These are phyloP conservation scores for Lanistes nyassanus DNA, from an alignment of 1,140 invertebrate genomes.

Conservation along the genomic window DNA sequence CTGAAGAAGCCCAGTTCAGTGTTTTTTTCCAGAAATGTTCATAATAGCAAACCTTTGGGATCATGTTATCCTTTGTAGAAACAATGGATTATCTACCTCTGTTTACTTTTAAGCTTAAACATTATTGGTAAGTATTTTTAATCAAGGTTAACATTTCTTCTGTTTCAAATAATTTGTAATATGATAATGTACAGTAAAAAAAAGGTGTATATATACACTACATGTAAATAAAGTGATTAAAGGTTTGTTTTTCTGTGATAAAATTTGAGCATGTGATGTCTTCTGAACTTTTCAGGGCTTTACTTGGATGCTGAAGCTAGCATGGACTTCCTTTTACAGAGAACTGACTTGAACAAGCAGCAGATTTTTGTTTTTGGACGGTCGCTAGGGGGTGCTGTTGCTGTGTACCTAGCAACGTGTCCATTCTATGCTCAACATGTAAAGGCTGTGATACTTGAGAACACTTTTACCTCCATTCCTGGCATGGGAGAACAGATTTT, in stretches of 20 bases:
- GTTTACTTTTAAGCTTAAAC: too few species aligned
- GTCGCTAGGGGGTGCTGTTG: conserved; percentile 88
- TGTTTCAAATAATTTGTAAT: too few species aligned
- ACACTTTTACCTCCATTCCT: conserved; percentile 94
- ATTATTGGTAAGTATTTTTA: too few species aligned
- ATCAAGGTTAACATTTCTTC: too few species aligned
- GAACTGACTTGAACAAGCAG: conserved; percentile 83
- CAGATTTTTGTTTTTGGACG: conserved; percentile 94
- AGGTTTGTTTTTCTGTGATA: not conserved
- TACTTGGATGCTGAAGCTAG: conserved; percentile 89
- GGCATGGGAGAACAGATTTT: conserved; percentile 76
- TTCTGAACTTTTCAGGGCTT: conserved; percentile 70
- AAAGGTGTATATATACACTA: too few species aligned
- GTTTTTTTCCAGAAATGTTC: too few species aligned
- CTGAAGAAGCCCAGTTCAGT: too few species aligned
- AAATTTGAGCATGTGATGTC: not conserved
- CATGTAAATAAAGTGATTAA: too few species aligned
- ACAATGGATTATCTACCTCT: too few species aligned
- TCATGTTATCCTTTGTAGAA: too few species aligned
- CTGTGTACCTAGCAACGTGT: conserved; percentile 83
- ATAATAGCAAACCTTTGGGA: too few species aligned
- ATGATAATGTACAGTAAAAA: too few species aligned
- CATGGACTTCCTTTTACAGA: conserved; percentile 82
- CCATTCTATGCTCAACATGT: conserved; percentile 74
- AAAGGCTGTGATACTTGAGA: conserved; percentile 89